These are phyloP conservation scores for Lithobates sylvaticus DNA, from an alignment of 2,797 vertebrate genomes.

Conservation along the genomic window DNA sequence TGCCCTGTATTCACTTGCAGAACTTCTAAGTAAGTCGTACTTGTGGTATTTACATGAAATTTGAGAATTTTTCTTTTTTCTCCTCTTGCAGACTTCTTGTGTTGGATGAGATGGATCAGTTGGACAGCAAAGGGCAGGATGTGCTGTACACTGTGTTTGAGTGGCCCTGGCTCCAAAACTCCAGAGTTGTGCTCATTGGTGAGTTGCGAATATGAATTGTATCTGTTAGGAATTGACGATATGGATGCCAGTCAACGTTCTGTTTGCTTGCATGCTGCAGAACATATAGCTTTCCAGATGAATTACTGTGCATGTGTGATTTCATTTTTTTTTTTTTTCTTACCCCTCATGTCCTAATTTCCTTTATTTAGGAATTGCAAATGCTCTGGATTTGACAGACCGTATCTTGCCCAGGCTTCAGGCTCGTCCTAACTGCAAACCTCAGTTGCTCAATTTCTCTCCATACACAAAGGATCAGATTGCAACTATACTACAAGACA, in stretches of 20 bases:
- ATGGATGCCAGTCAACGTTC: not conserved
- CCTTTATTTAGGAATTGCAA: slow-evolving; percentile 84
- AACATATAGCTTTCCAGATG: too few relatives aligned
- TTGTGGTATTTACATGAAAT: not conserved
- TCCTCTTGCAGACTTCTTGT: slow-evolving; percentile 82
- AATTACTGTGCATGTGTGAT: too few relatives aligned
- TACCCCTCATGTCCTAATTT: not conserved
- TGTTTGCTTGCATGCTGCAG: not conserved
- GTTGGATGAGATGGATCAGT: slow-evolving; percentile 95
- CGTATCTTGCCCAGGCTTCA: slow-evolving; percentile 89
- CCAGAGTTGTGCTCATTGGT: slow-evolving; percentile 91
- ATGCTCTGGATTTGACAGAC: slow-evolving; percentile 93
- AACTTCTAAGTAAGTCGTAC: too few relatives aligned
- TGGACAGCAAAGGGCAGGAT: slow-evolving; percentile 93
- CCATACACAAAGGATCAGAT: slow-evolving; percentile 92
- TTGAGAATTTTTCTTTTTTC: not conserved
- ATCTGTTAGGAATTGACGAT: too few relatives aligned
- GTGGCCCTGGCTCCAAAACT: slow-evolving; percentile 85
- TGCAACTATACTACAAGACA: slow-evolving; percentile 84
- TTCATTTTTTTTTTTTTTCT: not conserved
- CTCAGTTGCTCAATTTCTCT: slow-evolving; percentile 86
- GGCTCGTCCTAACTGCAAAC: slow-evolving; percentile 78
- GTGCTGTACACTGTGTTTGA: slow-evolving; percentile 96
- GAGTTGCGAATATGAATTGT: slow-evolving; percentile 59
- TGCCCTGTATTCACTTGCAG: too few relatives aligned